Evolutionary conservation across 2,888 invertebrate genomes (phyloP), one percentile per base, ranked within the genome.

Genomic region (Trichacis sp.): DNA sequence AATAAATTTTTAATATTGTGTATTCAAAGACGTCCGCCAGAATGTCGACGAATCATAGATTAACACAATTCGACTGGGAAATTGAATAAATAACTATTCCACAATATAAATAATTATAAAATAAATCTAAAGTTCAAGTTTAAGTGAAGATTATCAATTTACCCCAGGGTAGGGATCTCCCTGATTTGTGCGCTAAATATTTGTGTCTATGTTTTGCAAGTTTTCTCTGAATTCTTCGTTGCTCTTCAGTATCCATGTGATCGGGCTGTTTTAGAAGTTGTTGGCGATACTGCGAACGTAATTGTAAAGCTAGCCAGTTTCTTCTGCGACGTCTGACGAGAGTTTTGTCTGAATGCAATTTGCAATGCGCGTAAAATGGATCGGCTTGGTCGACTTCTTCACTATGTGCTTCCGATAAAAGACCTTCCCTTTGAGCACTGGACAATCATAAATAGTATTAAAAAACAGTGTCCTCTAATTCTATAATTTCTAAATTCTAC

Each of bases 311-410:
- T 62, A 96, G 87, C 89, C 94, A 96, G 81, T 96, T 96, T 2
- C 93, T 87, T 77, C 91, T 91, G 4, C 94, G 88, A 78, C 91
- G 89, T 77, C 93, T 92, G 36, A 95, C 92, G 62, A 93, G 88
- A 2, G 92, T 89, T 84, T 96, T 96, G 80, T 98, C 97, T 0
- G 97, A 96, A 84, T 98, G 98, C 46, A 97, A 88, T 83, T 93
- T 94, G 82, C 98, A 98, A 80, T 98, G 96, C 0, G 97, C 98
- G 84, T 96, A 98, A 83, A 97, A 98, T 0, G 98, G 98, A 86
- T 98, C 98, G 0, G 97, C 97, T 76, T 95, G 95, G 76, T 95
- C 94, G 0, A 91, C 93, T 82, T 95, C 95, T 77, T 94, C 95
- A 0, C 93, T 92, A 82, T 95, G 94, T 0, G 96, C 95, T 84